Percentiles rank a stretch among this genome's conserved stretches.
phyloP scores from a whole-genome alignment of 2,797 vertebrate genomes.

The Rousettus madagascariensis region DNA sequence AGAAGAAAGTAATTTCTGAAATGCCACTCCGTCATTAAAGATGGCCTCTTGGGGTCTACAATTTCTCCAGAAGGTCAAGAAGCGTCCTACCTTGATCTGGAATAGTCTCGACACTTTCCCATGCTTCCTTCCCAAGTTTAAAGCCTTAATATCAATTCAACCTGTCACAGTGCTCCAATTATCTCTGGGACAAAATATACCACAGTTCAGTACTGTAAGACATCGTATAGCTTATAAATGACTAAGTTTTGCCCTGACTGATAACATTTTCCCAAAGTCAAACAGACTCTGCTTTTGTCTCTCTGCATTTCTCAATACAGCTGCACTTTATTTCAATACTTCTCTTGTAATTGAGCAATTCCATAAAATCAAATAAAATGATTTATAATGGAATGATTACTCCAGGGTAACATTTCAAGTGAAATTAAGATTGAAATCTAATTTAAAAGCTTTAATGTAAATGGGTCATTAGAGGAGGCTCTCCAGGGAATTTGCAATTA shows the following conservation, averaged over 20 bases:
- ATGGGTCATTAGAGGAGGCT: slow-evolving; percentile 76
- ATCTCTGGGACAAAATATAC: slow-evolving; percentile 52
- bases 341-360: slow-evolving; percentile 70
- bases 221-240: slow-evolving; percentile 70
- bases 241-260: slow-evolving; percentile 68
- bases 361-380: slow-evolving; percentile 77
- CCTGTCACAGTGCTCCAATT: slow-evolving; percentile 62
- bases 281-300: slow-evolving; percentile 66
- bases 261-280: slow-evolving; percentile 78
- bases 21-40: not conserved
- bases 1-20: not conserved
- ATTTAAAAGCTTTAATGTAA: slow-evolving; percentile 80
- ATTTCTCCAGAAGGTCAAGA: not conserved
- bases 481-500: slow-evolving; percentile 79
- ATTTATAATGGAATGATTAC: slow-evolving; percentile 77
- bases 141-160: slow-evolving; percentile 54
- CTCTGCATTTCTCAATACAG: slow-evolving; percentile 59
- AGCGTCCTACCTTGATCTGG: not conserved
- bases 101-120: not conserved
- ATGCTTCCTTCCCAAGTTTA: slow-evolving; percentile 17
- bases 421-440: slow-evolving; percentile 80
- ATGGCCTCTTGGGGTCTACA: not conserved
- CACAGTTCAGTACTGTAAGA: slow-evolving; percentile 53
- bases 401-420: slow-evolving; percentile 76
- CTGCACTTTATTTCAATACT: slow-evolving; percentile 72